Evolutionary conservation across 1,140 invertebrate genomes (phyloP), one percentile per base, ranked within the genome.

Genomic region (Teleogryllus occipitalis): DNA sequence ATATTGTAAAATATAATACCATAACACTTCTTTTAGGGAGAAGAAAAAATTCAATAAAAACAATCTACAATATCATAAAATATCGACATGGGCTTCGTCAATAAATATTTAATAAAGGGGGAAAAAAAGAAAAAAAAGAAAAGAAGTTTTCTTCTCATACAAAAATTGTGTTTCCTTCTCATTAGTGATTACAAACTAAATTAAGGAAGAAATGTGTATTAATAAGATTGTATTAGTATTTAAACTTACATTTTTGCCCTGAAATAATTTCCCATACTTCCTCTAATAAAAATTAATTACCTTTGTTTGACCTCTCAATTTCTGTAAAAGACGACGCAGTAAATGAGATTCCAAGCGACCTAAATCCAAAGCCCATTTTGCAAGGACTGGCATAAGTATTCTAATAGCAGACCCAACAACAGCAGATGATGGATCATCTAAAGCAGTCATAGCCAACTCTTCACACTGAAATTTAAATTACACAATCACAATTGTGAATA

Each of bases 321-420:
- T 80, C 76, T 46, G 75, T 46, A 81, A 75, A 48, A 81, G 77
- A 8, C 48, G 49, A 22, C 85, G 84, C 27, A 88, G 79, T 7
- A 89, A 80, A 80, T 88, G 86, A 8, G 87, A 85, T 47, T 88
- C 86, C 22, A 93, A 83, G 27, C 87, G 85, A 27, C 86, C 87
- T 12, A 90, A 83, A 75, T 89, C 87, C 47, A 91, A 85, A 8
- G 92, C 90, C 92, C 92, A 93, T 81, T 90, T 88, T 0, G 91
- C 91, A 77, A 91, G 82, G 27, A 90, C 88, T 7, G 89, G 89
- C 75, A 91, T 83, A 76, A 92, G 84, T 49, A 88, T 80, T 74
- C 85, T 83, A 15, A 84, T 83, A 5, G 87, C 86, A 65, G 86
- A 83, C 47, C 88, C 86, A 6, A 88, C 83, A 21, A 92, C 90